Evolutionary conservation across 2,888 invertebrate species (phyloP), one percentile per base, ranked within the genome.

Genomic region (Gortyna flavago): DNA sequence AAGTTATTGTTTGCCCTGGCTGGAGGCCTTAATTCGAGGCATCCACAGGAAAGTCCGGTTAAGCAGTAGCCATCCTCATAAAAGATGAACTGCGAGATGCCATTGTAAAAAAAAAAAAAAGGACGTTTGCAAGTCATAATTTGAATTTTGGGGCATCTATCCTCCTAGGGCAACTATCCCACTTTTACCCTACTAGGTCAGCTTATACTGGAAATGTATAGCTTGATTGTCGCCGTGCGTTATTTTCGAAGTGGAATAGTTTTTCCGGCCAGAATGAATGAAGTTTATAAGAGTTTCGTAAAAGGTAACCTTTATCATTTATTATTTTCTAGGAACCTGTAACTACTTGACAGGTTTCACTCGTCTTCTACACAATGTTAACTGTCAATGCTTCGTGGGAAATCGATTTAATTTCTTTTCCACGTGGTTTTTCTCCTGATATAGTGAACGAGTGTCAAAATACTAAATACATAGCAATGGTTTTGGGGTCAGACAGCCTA

Each of bases 401-500:
- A 51, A 65, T 72, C 25, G 41, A 72, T 35, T 51, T 59, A n/a
- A 41, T 65, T 59, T 38, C 0, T 41, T 29, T 41, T 44, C 25
- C 41, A 44, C 21, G 8, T 54, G 16, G 18, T 48, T 44, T 18
- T 32, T 32, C 41, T 35, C 29, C 0, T 11, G 6, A 5, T 4
- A 62, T 8, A 59, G 57, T 6, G n/a, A 51, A 32, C 41, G 38
- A 41, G 38, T 61, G 38, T 57, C 38, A 81, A 62, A 13, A 64
- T 1, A 57, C 32, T 41, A 38, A 72, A 67, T 57, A 65, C 2
- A 25, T 35, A 18, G 51, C 35, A 57, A 80, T 59, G 32, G 32
- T 77, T 62, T 77, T 35, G 57, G 35, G 41, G 66, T 61, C 65
- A 61, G 35, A 16, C 29, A 70, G n/a, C 16, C 32, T 51, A 1